phyloP scores from a whole-genome alignment of 2,888 invertebrate species.

The Digitonthophagus gazella region DNA sequence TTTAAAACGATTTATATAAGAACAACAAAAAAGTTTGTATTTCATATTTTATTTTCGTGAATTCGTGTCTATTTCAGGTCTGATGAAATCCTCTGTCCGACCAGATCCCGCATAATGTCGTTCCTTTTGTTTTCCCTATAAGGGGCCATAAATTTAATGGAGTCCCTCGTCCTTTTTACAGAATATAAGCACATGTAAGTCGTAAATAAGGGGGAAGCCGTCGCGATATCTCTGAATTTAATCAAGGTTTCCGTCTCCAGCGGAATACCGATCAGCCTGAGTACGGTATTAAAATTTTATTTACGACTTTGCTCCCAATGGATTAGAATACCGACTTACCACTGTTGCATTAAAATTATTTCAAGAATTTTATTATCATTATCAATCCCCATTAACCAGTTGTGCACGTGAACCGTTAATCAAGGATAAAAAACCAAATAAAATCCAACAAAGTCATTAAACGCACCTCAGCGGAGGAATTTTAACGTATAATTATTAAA shows the following conservation, averaged over 20 bases:
- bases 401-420: background rate
- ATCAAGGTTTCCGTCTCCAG: constrained; percentile 6
- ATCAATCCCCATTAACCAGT: background rate
- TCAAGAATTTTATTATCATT: background rate
- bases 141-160: constrained; percentile 10
- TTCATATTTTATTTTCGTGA: background rate
- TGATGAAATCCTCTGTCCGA: background rate
- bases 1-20: background rate
- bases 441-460: background rate
- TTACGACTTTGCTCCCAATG: background rate
- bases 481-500: background rate
- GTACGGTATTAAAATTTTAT: constrained; percentile 14
- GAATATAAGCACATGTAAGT: constrained; percentile 9
- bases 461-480: background rate
- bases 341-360: background rate
- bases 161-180: constrained; percentile 10
- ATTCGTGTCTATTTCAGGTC: background rate
- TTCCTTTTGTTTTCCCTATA: constrained; percentile 11
- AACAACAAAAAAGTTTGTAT: background rate
- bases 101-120: background rate
- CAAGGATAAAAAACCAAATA: background rate
- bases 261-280: constrained; percentile 15
- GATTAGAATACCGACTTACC: background rate
- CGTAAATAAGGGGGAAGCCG: constrained; percentile 15
- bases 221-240: constrained; percentile 13